Evolutionary conservation across 2,888 invertebrate species (phyloP), one percentile per base, ranked within the genome.

Genomic region (Dryobota labecula): DNA sequence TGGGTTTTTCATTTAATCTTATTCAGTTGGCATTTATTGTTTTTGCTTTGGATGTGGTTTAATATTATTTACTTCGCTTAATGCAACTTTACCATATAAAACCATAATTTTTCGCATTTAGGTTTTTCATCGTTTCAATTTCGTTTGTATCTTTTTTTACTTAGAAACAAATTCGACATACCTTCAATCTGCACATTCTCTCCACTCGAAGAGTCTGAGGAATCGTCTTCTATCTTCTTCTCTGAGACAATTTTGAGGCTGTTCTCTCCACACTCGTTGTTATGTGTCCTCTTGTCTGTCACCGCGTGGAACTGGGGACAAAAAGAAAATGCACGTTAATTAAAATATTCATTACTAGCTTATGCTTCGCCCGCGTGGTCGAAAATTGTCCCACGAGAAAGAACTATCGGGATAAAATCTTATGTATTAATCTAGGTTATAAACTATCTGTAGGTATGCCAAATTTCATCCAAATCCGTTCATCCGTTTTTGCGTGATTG

Each of bases 161-260:
- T 8, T 43, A 24, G 1, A 24, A 36, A 13, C 0, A 45, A 30
- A 27, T 41, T 0, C 24, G 9, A 61, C 83, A 57, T 87, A 96
- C 95, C 95, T 94, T 95, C 95, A 83, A 95, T 95, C 84, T 95
- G 94, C 36, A 95, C 95, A 84, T 95, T 94, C 53, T 95, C 95
- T 66, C 94, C 92, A 68, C 95, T 94, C 2, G 95, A 95, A 15
- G 94, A 91, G 64, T 95, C 95, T 45, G 94, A 95, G 0, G 94
- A 91, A 67, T 95, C 95, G 80, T 95, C 96, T 90, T 96, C 96
- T 78, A 95, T 93, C 80, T 94, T 95, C 91, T 95, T 95, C 78
- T 95, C 94, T 13, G 94, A 91, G 51, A 95, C 94, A 56, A 96
- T 94, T 8, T 93, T 95, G 76, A 95, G 91, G 78, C 95, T 96